These are phyloP conservation scores for Thumatha senex DNA, from an alignment of 2,888 invertebrate species.

Conservation along the genomic window DNA sequence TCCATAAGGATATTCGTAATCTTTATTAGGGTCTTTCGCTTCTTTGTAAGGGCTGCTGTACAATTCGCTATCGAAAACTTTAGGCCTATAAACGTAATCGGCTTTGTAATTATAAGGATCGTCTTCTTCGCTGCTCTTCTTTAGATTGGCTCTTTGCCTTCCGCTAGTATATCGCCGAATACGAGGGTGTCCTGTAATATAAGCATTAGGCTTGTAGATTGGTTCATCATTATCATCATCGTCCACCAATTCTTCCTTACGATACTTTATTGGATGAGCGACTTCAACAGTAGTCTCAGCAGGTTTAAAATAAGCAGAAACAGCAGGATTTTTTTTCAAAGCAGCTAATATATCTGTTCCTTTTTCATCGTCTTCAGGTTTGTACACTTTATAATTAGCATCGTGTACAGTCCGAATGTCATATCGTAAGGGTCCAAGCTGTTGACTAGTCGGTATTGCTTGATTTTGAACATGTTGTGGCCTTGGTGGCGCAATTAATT, in stretches of 20 bases:
- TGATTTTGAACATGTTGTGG: constrained; percentile 43
- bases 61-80: constrained; percentile 73
- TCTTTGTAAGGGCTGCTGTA: constrained; percentile 76
- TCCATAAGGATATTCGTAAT: constrained; percentile 75
- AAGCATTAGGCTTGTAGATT: constrained; percentile 78
- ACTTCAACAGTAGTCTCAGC: constrained; percentile 71
- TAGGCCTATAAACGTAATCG: constrained; percentile 75
- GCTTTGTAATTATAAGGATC: constrained; percentile 81
- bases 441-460: constrained; percentile 52
- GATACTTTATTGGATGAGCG: constrained; percentile 70
- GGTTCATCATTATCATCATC: constrained; percentile 65
- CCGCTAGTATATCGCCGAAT: constrained; percentile 78
- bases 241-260: constrained; percentile 66
- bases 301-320: constrained; percentile 74
- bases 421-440: constrained; percentile 65
- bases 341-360: constrained; percentile 70
- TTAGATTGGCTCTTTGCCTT: constrained; percentile 65
- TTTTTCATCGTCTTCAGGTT: constrained; percentile 70
- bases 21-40: constrained; percentile 64
- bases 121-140: constrained; percentile 61
- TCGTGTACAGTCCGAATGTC: constrained; percentile 76
- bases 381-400: constrained; percentile 75
- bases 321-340: constrained; percentile 73
- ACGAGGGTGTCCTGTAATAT: constrained; percentile 74
- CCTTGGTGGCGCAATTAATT: constrained; percentile 56